Evolutionary conservation across 2,797 vertebrate genomes (phyloP), one percentile per base, ranked within the genome.

Genomic region (Philypnodon macrostomus): DNA sequence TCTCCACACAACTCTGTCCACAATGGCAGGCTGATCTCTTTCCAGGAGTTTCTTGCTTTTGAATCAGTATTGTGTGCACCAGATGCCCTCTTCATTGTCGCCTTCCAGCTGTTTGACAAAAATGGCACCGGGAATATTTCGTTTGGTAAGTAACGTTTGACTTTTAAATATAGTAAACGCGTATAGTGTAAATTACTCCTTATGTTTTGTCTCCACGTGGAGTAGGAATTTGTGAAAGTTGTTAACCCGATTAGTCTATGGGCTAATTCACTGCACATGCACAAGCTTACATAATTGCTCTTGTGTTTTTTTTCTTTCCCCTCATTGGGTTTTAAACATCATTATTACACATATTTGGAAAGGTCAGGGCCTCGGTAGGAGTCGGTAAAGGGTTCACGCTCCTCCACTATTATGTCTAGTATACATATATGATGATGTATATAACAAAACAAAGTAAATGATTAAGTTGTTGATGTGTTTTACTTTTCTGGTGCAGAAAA

Each of bases 21-120:
- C 58, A 15, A 38, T 6, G 44, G 16, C 82, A 98, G 96, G 83
- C 85, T 99, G 86, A 98, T 98, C 88, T 98, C 96, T 27, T 98
- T 92, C 89, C 96, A 95, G 92, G 96, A 99, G 86, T 99, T 99
- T 86, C 86, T 97, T 86, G 96, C 96, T 1, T 99, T 98, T 89
- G 96, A 99, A 63, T 98, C 96, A 0, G 91, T 97, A 79, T 86
- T 99, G 61, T 99, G 96, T 87, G 93, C 94, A 32, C 96, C 96
- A 12, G 96, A 99, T 83, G 89, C 95, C 52, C 92, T 99, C 88
- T 99, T 97, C 84, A 91, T 98, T 49, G 95, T 98, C 66, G 95
- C 95, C 87, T 99, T 95, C 85, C 96, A 98, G 52, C 90, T 99
- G 62, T 99, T 99, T 84, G 96, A 98, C 92, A 99, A 95, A 89